Percentiles rank a stretch among this genome's conserved stretches.
phyloP scores from a whole-genome alignment of 2,113 vertebrate genomes.

The Atherinomorus stipes region DNA sequence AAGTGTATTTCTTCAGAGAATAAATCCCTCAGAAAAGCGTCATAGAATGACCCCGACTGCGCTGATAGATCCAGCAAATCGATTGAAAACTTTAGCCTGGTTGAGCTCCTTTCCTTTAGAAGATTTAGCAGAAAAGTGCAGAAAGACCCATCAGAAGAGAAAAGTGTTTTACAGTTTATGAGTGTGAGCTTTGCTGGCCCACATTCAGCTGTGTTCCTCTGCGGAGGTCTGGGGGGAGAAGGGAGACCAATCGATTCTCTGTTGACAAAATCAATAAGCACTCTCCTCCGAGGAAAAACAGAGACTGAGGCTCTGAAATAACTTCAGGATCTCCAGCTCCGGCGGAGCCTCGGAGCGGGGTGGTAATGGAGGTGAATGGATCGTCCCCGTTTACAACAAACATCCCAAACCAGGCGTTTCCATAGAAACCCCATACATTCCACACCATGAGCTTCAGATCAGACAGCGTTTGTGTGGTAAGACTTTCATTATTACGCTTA shows the following conservation, averaged over 20 bases:
- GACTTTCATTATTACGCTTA: background rate
- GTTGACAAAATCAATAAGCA: constrained; percentile 84
- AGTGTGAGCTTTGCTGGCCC: constrained; percentile 49
- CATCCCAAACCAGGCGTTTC: constrained; percentile 19
- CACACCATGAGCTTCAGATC: background rate
- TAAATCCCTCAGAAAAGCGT: background rate
- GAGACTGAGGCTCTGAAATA: constrained; percentile 77
- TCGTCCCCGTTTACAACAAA: constrained; percentile 35
- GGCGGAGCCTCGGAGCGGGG: constrained; percentile 42
- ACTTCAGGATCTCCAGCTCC: constrained; percentile 66
- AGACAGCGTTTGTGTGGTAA: background rate
- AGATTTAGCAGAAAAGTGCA: constrained; percentile 61
- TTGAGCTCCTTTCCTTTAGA: constrained; percentile 28
- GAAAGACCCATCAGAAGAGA: constrained; percentile 62
- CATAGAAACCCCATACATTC: constrained; percentile 9
- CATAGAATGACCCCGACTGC: constrained; percentile 22
- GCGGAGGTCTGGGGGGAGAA: constrained; percentile 20
- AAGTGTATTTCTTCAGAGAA: background rate
- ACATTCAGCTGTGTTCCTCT: constrained; percentile 48
- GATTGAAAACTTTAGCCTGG: constrained; percentile 18
- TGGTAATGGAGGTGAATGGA: constrained; percentile 64
- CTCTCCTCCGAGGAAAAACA: constrained; percentile 79
- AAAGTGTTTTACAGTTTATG: constrained; percentile 46
- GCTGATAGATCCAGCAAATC: constrained; percentile 21
- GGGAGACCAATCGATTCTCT: constrained; percentile 75